Evolutionary conservation across 2,113 vertebrate genomes (phyloP).

Genomic region (Dunckerocampus dactyliophorus): DNA sequence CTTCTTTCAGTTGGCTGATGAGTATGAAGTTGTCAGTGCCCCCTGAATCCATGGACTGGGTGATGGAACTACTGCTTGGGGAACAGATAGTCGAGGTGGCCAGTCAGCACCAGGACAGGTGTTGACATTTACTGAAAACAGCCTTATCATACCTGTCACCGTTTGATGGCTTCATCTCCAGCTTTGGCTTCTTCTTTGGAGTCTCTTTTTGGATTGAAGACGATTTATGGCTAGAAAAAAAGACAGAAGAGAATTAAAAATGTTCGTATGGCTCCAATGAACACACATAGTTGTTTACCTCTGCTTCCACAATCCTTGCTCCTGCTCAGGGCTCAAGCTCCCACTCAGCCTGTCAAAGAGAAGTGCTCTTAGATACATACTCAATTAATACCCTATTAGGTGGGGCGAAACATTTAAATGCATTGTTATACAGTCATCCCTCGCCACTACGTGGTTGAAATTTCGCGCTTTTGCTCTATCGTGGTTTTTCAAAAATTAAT

Average conservation of each 20-base stretch:
- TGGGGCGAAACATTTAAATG: too few relatives aligned
- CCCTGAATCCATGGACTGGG: constrained; percentile 96
- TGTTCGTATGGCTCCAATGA: background rate
- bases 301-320: constrained; percentile 97
- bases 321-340: constrained; percentile 94
- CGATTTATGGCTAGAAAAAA: constrained; percentile 90
- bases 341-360: constrained; percentile 82
- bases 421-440: too few relatives aligned
- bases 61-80: constrained; percentile 89
- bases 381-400: background rate
- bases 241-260: constrained; percentile 1
- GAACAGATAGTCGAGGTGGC: constrained; percentile 5
- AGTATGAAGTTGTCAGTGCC: constrained; percentile 99
- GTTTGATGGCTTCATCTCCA: constrained; percentile 99
- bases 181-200: constrained; percentile 99
- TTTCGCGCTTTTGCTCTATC: too few relatives aligned
- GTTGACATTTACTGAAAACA: background rate
- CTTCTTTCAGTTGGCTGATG: constrained; percentile 98
- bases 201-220: constrained; percentile 99
- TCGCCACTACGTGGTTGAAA: too few relatives aligned
- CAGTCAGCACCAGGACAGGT: background rate
- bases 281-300: constrained; percentile 73
- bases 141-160: constrained; percentile 86
- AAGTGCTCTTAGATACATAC: background rate
- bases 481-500: too few relatives aligned